Conservation (phyloP, 2,888 invertebrate species). For the Rhagonycha lutea region DNA sequence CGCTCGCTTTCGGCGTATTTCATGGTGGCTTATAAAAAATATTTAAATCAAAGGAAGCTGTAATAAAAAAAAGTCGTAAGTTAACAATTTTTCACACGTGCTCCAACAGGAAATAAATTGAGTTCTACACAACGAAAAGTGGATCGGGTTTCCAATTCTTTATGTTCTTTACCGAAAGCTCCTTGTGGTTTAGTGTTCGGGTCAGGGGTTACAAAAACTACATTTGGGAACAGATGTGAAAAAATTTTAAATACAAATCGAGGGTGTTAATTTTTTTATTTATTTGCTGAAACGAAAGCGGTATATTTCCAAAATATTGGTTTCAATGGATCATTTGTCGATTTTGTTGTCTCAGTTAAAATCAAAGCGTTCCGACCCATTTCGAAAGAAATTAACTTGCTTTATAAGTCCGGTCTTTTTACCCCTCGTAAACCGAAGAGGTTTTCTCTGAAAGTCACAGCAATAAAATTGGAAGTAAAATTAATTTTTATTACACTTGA, state of each 20-base stretch:
- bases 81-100: not conserved
- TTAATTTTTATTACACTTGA: not conserved
- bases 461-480: not conserved
- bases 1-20: not conserved
- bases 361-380: not conserved
- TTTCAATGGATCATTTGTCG: not conserved
- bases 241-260: not conserved
- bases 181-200: constrained; percentile 1
- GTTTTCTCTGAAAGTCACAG: not conserved
- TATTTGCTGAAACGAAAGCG: not conserved
- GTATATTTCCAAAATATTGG: not conserved
- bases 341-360: not conserved
- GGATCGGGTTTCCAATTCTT: constrained; percentile 6
- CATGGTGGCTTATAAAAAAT: not conserved
- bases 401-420: not conserved
- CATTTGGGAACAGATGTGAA: constrained; percentile 9
- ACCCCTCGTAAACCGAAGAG: not conserved
- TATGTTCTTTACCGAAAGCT: constrained; percentile 12
- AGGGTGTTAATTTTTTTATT: not conserved
- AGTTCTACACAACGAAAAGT: constrained; percentile 1
- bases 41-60: not conserved
- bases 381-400: not conserved
- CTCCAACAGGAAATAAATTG: constrained; percentile 1
- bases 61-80: not conserved
- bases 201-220: constrained; percentile 12